Conservation (phyloP, 1,140 invertebrate genomes). For the Phenacoccus solenopsis region DNA sequence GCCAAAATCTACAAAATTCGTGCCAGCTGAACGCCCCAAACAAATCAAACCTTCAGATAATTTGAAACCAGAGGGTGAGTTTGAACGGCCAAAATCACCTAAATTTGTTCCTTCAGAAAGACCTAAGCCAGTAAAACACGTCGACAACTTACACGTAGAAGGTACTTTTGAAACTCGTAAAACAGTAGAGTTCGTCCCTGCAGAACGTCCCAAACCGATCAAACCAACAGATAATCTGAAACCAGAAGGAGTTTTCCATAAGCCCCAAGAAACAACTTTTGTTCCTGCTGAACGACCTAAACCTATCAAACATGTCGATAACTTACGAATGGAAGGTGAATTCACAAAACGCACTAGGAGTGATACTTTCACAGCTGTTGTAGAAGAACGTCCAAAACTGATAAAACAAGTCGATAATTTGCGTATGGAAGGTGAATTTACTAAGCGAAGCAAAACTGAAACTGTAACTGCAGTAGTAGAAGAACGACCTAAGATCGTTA, state of each 20-base stretch:
- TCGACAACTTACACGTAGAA: constrained; percentile 43
- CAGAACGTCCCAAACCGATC: constrained; percentile 43
- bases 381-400: constrained; percentile 47
- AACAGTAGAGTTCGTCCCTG: constrained; percentile 39
- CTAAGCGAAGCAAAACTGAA: not conserved
- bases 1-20: constrained; percentile 36
- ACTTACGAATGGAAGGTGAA: constrained; percentile 43
- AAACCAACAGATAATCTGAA: constrained; percentile 49
- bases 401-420: constrained; percentile 50
- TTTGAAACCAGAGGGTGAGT: constrained; percentile 39
- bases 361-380: not conserved
- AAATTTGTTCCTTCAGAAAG: constrained; percentile 38
- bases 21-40: constrained; percentile 37
- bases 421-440: constrained; percentile 44
- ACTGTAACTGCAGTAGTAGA: not conserved
- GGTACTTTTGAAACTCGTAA: constrained; percentile 41
- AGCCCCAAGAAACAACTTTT: constrained; percentile 30
- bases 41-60: constrained; percentile 38
- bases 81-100: constrained; percentile 31
- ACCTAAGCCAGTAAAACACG: constrained; percentile 29
- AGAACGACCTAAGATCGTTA: not conserved
- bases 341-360: constrained; percentile 35
- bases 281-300: constrained; percentile 36
- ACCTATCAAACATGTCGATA: constrained; percentile 37
- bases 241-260: constrained; percentile 44